These are phyloP conservation scores for Drosophila eohydei DNA, from an alignment of 2,888 invertebrate species.

Conservation along the genomic window DNA sequence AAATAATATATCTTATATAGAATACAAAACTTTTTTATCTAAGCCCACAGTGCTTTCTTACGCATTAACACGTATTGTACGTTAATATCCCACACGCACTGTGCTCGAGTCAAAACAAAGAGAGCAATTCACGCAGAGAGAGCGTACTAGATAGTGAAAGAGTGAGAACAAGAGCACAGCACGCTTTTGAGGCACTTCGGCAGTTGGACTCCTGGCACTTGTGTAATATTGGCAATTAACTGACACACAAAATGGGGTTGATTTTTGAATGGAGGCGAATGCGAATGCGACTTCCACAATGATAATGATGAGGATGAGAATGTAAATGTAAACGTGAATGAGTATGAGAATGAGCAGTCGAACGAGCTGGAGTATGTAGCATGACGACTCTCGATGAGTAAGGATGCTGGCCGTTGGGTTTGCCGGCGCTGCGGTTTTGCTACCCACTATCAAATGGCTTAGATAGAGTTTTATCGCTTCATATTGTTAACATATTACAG, in stretches of 20 bases:
- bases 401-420: constrained; percentile 28
- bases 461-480: background rate
- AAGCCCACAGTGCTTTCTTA: background rate
- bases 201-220: constrained; percentile 58
- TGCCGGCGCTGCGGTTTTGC: constrained; percentile 30
- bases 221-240: constrained; percentile 80
- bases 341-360: constrained; percentile 13
- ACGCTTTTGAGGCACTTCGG: constrained; percentile 61
- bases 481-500: background rate
- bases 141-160: background rate
- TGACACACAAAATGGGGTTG: constrained; percentile 73
- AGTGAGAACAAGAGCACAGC: constrained; percentile 33
- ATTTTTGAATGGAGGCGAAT: constrained; percentile 70
- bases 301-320: constrained; percentile 33
- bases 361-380: constrained; percentile 8
- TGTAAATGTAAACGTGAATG: constrained; percentile 22
- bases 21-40: background rate
- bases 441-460: background rate
- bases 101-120: constrained; percentile 29
- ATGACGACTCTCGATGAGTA: constrained; percentile 2
- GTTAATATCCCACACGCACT: constrained; percentile 40
- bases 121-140: constrained; percentile 16
- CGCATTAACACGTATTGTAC: background rate
- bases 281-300: constrained; percentile 38
- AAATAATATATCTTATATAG: background rate